phyloP scores from a whole-genome alignment of 2,797 vertebrate species.

The Mormyrops attenuatus region DNA sequence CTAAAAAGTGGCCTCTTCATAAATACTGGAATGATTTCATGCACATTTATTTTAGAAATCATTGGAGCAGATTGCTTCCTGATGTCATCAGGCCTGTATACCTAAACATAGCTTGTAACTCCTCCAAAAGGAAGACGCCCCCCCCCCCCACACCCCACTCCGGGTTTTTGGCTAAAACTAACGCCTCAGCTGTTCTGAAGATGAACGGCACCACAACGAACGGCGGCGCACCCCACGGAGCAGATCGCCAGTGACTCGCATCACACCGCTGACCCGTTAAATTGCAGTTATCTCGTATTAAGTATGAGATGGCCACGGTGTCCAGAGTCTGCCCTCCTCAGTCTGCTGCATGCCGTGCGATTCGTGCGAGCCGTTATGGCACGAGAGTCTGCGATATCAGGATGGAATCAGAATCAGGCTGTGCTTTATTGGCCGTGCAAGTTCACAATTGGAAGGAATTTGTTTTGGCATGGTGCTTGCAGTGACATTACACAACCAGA shows the following conservation, averaged over 20 bases:
- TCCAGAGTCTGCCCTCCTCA: background rate
- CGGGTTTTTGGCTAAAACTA: background rate
- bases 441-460: background rate
- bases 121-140: background rate
- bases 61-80: background rate
- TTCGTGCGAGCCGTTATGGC: background rate
- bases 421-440: background rate
- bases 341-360: background rate
- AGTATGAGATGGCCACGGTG: constrained; percentile 44
- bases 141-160: background rate
- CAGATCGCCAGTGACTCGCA: constrained; percentile 53
- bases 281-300: constrained; percentile 61
- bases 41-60: background rate
- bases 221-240: constrained; percentile 38
- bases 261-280: constrained; percentile 52
- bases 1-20: background rate
- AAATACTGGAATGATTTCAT: background rate
- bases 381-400: background rate
- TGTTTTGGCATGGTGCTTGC: background rate
- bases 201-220: constrained; percentile 36
- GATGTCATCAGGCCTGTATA: background rate
- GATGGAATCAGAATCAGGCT: background rate
- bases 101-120: background rate
- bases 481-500: background rate
- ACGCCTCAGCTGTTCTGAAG: background rate